Percentiles rank a stretch among this genome's conserved stretches.
These are phyloP conservation scores for Aporophyla nigra DNA, from an alignment of 2,888 invertebrate genomes.

Conservation along the genomic window DNA sequence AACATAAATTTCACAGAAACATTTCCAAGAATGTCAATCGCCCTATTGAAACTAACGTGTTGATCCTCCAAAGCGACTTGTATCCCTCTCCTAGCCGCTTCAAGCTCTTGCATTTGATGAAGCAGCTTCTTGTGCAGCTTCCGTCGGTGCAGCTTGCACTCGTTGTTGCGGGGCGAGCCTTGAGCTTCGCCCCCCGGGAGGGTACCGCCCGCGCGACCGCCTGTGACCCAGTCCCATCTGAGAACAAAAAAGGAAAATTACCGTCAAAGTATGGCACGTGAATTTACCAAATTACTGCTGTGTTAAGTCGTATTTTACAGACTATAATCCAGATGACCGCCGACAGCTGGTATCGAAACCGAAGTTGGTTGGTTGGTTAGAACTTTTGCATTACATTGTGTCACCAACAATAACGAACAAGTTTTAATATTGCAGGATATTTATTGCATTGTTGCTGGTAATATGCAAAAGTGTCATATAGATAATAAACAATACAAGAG, in stretches of 20 bases:
- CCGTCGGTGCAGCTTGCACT: slow-evolving; percentile 91
- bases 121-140: slow-evolving; percentile 94
- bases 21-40: background rate
- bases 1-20: background rate
- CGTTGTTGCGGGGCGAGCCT: slow-evolving; percentile 78
- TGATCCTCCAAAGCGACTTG: slow-evolving; percentile 92
- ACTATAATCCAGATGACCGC: too few species aligned
- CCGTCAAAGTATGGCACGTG: too few species aligned
- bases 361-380: too few species aligned
- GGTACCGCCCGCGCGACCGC: slow-evolving; percentile 84
- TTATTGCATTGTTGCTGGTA: background rate
- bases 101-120: slow-evolving; percentile 93
- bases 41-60: slow-evolving; percentile 81
- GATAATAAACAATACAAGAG: background rate
- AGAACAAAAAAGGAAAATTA: background rate
- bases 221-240: slow-evolving; percentile 98
- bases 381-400: background rate
- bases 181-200: slow-evolving; percentile 54
- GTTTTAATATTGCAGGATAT: background rate
- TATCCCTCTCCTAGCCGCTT: slow-evolving; percentile 92
- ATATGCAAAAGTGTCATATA: background rate
- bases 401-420: too few species aligned
- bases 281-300: too few species aligned
- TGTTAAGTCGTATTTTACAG: too few species aligned
- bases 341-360: too few species aligned